These are phyloP conservation scores for Hydropotes inermis DNA, from an alignment of 2,113 vertebrate species.

Conservation along the genomic window DNA sequence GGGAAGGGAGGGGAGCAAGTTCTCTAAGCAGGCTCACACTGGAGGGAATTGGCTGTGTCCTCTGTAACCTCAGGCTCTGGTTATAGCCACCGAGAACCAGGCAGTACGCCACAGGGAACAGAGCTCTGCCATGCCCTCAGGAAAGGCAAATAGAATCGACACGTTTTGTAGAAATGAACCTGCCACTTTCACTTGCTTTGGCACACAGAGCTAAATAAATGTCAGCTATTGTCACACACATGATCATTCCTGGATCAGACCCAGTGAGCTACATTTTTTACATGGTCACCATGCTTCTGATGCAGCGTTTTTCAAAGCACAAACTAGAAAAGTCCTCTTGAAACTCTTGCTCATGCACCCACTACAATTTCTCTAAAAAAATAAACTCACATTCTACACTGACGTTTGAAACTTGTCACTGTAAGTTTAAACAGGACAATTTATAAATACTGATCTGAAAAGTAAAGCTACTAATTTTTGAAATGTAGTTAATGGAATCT, in stretches of 20 bases:
- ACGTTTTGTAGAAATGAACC: not conserved
- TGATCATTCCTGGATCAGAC: not conserved
- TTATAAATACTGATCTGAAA: not conserved
- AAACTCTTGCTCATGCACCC: not conserved
- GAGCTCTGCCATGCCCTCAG: not conserved
- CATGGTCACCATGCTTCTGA: not conserved
- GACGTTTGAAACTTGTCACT: not conserved
- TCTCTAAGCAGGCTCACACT: not conserved
- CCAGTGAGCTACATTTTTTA: not conserved
- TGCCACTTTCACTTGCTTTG: not conserved
- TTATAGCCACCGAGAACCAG: slow-evolving; percentile 18
- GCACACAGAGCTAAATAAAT: not conserved
- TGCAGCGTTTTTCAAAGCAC: not conserved
- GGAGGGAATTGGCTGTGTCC: not conserved
- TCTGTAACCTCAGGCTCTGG: not conserved
- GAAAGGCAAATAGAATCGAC: not conserved
- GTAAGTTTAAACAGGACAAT: not conserved
- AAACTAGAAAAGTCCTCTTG: not conserved
- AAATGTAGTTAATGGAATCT: not conserved
- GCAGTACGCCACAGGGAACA: not conserved
- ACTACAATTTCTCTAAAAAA: not conserved
- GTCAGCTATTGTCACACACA: not conserved
- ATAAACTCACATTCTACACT: not conserved
- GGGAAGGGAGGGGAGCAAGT: not conserved
- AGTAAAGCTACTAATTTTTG: not conserved